Evolutionary conservation across 2,888 invertebrate species (phyloP).

Genomic region (Amphimallon solstitiale): DNA sequence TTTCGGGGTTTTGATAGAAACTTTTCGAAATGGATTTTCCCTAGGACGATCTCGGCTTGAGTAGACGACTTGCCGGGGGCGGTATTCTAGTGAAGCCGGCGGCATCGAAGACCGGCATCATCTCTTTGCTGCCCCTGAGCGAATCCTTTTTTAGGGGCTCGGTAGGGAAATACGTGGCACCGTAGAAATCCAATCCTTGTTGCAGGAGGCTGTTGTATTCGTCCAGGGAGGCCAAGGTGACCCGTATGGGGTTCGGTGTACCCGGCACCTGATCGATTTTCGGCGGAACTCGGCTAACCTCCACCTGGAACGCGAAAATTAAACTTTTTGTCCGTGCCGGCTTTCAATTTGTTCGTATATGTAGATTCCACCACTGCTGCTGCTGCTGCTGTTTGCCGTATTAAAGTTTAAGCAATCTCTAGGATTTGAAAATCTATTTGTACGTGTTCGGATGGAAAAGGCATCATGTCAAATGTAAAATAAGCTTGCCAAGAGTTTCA

Average conservation of each 20-base stretch:
- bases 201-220: conserved; percentile 82
- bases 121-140: conserved; percentile 68
- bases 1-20: neutral
- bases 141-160: conserved; percentile 72
- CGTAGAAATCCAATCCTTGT: conserved; percentile 87
- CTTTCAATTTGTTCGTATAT: neutral
- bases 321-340: neutral
- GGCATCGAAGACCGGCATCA: conserved; percentile 83
- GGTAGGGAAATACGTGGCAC: conserved; percentile 88
- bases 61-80: conserved; percentile 79
- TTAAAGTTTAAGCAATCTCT: too few relatives aligned
- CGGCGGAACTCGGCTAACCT: conserved; percentile 71
- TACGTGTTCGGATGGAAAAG: too few relatives aligned
- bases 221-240: conserved; percentile 79
- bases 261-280: conserved; percentile 69
- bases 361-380: too few relatives aligned
- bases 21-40: neutral
- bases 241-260: conserved; percentile 74
- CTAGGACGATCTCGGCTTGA: conserved; percentile 56
- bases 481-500: too few relatives aligned
- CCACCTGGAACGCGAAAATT: conserved; percentile 63
- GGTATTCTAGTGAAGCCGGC: conserved; percentile 86
- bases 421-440: too few relatives aligned
- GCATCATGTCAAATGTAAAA: too few relatives aligned
- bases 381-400: neutral